A percentile compares a stretch with the other conserved stretches of the same genome.
phyloP scores from a whole-genome alignment of 2,888 invertebrate genomes.

The Lasioglossum villosulum region DNA sequence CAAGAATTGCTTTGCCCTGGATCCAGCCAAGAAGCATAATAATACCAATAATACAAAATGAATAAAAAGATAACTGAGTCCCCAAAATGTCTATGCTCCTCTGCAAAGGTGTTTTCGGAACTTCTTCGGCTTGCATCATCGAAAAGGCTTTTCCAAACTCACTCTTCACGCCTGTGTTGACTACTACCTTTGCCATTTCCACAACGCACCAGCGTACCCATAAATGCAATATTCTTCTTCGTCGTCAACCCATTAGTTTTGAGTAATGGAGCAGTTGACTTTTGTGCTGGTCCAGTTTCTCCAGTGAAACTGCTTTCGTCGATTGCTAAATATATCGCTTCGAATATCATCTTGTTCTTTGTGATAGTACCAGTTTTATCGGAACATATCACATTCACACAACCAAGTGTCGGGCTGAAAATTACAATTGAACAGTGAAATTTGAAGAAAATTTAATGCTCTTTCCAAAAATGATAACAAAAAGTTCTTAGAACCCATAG shows the following conservation, averaged over 20 bases:
- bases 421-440: too few relatives aligned
- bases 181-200: slow-evolving; percentile 99
- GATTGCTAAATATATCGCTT: slow-evolving; percentile 95
- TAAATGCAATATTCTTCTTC: slow-evolving; percentile 96
- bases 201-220: slow-evolving; percentile 98
- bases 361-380: slow-evolving; percentile 99
- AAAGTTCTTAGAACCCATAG: too few relatives aligned
- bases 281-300: slow-evolving; percentile 96
- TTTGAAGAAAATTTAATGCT: too few relatives aligned
- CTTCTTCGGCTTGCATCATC: slow-evolving; percentile 99
- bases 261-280: slow-evolving; percentile 89
- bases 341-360: slow-evolving; percentile 99
- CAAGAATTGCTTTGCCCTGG: slow-evolving; percentile 96
- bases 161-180: slow-evolving; percentile 97
- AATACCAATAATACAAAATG: slow-evolving; percentile 97
- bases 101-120: slow-evolving; percentile 99
- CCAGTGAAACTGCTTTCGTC: slow-evolving; percentile 99
- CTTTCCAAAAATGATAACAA: too few relatives aligned
- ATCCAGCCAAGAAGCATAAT: slow-evolving; percentile 99
- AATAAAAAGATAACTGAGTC: slow-evolving; percentile 97
- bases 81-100: slow-evolving; percentile 99
- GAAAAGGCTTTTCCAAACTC: slow-evolving; percentile 99
- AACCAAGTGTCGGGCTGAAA: too few relatives aligned
- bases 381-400: slow-evolving; percentile 97
- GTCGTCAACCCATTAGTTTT: slow-evolving; percentile 88